Base-by-base conservation (phyloP, 2,113 vertebrate species). In the Cyanistes caeruleus region DNA sequence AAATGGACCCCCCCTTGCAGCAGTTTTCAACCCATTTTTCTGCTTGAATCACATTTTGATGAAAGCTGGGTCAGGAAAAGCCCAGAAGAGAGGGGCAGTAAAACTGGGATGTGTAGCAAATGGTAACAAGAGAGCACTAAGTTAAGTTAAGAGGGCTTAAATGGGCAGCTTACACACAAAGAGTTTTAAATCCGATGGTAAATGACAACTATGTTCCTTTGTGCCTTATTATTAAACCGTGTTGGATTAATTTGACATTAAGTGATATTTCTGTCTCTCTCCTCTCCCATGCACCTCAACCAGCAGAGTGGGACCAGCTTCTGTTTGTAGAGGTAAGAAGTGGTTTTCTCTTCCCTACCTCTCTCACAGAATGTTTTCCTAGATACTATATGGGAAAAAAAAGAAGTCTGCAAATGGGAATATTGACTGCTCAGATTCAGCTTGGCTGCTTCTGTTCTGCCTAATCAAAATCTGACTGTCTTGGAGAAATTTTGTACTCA, bases 241-340 rank as follows among this genome's bases (percentile, higher is more conserved):
- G 37, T 72, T 81, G 87, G 87, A 97, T 96, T 97, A 96, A 97
- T 96, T 78, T 7, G 10, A 76, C 81, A 92, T 95, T 97, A 96
- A 96, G 94, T 92, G 90, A 68, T 76, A 78, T 64, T 94, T 95
- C 88, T 96, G 92, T 89, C 96, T 93, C 81, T 93, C 64, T 92
- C 82, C 89, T 59, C 52, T 70, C 58, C 87, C 82, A 86, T 27
- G 13, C 15, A n/a, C 79, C 64, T 70, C 58, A 64, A 6, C n/a
- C 15, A 46, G 46, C 37, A 65, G 21, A 4, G 3, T 48, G 46
- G 35, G n/a, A 83, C 52, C 74, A 65, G 51, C 21, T 43, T 65
- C 65, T 51, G 21, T 43, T 78, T 62, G 39, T 19, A 37, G 63
- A 69, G 63, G 28, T 53, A 82, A 51, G 46, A 91, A 89, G 23